Conservation (phyloP, 1,140 invertebrate species). For the Dendroctonus valens region DNA sequence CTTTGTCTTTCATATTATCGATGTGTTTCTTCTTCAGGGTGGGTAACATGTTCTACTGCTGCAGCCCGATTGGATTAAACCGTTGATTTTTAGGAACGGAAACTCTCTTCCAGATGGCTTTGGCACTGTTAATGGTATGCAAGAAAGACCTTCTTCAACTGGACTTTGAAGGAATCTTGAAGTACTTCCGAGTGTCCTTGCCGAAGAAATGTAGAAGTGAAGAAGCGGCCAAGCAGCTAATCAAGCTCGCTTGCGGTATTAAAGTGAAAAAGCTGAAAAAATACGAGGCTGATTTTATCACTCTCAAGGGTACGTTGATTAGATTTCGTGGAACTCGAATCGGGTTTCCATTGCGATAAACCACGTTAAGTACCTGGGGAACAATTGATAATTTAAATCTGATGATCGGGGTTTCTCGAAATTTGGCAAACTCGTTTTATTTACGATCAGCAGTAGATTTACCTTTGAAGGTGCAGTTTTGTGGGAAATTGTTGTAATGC, state of each 20-base stretch:
- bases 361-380: too few species aligned
- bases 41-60: background rate
- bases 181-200: slow-evolving; percentile 90
- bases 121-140: slow-evolving; percentile 89
- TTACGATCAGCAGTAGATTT: too few species aligned
- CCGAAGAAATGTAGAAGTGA: slow-evolving; percentile 95
- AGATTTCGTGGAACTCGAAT: background rate
- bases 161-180: slow-evolving; percentile 97
- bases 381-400: too few species aligned
- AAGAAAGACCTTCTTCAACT: slow-evolving; percentile 90
- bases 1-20: slow-evolving; percentile 96
- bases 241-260: slow-evolving; percentile 85
- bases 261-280: slow-evolving; percentile 95
- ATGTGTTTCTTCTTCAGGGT: slow-evolving; percentile 90
- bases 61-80: too few species aligned
- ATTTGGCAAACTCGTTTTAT: too few species aligned
- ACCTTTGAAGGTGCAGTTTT: too few species aligned
- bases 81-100: slow-evolving; percentile 63
- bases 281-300: slow-evolving; percentile 90
- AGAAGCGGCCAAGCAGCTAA: slow-evolving; percentile 82
- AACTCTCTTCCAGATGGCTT: slow-evolving; percentile 92
- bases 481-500: too few species aligned
- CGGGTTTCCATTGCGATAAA: too few species aligned
- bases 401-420: too few species aligned
- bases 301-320: slow-evolving; percentile 66